Evolutionary conservation across 2,888 invertebrate species (phyloP).

Genomic region (Parnassius glacialis): DNA sequence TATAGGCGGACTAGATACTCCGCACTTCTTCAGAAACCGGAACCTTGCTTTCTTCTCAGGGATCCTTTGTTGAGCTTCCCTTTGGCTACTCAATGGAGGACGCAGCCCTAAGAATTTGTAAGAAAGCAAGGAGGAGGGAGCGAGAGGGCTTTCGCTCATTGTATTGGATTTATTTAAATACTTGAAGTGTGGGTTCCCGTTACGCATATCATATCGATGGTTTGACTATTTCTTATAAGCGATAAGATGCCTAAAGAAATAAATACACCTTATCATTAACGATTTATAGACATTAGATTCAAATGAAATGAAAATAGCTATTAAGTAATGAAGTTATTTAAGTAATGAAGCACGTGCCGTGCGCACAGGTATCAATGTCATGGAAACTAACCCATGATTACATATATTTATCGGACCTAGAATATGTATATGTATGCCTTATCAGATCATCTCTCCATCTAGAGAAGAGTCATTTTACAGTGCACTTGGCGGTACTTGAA

Average conservation of each 20-base stretch:
- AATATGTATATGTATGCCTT: no score
- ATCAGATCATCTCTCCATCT: no score
- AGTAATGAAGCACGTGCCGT: no score
- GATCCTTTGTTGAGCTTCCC: slow-evolving; percentile 69
- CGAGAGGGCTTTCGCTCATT: slow-evolving; percentile 43
- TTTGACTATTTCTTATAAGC: not conserved
- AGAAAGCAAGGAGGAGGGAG: slow-evolving; percentile 28
- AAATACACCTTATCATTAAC: not conserved
- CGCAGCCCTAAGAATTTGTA: slow-evolving; percentile 40
- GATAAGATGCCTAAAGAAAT: no score
- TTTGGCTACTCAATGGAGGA: slow-evolving; percentile 35
- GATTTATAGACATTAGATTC: not conserved
- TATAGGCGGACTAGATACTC: slow-evolving; percentile 29
- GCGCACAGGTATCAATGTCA: no score
- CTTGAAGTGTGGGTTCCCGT: slow-evolving; percentile 60
- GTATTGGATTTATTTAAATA: slow-evolving; percentile 69
- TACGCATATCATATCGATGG: slow-evolving; percentile 57
- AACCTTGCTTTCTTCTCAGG: slow-evolving; percentile 65
- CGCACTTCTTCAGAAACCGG: slow-evolving; percentile 68
- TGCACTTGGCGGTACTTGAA: no score
- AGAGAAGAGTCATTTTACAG: no score
- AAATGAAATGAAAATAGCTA: no score
- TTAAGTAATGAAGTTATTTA: no score
- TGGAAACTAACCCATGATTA: no score
- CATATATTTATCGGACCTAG: no score